Conservation (phyloP, 1,140 invertebrate genomes). For the Trachymyrmex cornetzi region DNA sequence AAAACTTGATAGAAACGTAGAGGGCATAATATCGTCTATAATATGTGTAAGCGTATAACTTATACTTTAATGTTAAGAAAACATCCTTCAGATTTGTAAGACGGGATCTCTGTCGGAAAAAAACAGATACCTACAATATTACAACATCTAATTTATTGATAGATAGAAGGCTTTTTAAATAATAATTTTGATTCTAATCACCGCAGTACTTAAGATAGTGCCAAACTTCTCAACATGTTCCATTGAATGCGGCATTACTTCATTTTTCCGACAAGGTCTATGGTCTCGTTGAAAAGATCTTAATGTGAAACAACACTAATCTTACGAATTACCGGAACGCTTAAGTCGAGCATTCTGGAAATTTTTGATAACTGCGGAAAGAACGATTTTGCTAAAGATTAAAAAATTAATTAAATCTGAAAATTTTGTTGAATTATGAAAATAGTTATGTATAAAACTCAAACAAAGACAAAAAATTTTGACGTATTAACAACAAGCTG, state of each 20-base stretch:
- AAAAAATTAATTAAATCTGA: too few relatives aligned
- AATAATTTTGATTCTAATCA: constrained; percentile 4
- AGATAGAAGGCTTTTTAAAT: neutral
- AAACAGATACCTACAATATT: neutral
- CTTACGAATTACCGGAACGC: constrained; percentile 18
- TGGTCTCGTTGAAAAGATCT: neutral
- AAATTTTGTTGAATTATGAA: too few relatives aligned
- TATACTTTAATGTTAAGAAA: constrained; percentile 65
- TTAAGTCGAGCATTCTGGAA: neutral
- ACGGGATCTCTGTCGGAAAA: constrained; percentile 36
- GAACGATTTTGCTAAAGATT: too few relatives aligned
- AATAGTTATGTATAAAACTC: too few relatives aligned
- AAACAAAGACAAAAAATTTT: too few relatives aligned
- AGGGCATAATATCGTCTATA: constrained; percentile 64
- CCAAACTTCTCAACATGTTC: constrained; percentile 35
- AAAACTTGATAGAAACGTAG: constrained; percentile 57
- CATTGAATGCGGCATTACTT: neutral
- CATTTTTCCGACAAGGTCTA: constrained; percentile 48
- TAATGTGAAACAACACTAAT: neutral
- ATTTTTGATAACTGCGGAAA: neutral
- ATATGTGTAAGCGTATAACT: constrained; percentile 66
- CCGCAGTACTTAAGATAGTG: constrained; percentile 28
- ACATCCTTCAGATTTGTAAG: constrained; percentile 22
- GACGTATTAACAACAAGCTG: too few relatives aligned
- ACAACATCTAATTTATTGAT: neutral